Conservation (phyloP, 2,113 vertebrate genomes). For the Cheilinus undulatus region DNA sequence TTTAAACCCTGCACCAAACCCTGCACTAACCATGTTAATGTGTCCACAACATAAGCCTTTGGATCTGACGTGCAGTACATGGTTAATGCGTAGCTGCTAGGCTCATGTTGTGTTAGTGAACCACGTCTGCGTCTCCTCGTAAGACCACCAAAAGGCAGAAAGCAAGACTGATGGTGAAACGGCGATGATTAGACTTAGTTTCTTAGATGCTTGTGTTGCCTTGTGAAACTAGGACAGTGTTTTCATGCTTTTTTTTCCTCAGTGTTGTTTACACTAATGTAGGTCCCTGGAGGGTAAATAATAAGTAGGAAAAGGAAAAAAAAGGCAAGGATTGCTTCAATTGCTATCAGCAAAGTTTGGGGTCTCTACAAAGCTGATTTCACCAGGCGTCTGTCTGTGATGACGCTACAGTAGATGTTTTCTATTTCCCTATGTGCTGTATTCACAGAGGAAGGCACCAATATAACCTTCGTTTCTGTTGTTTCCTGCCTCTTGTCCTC, state of each 20-base stretch:
- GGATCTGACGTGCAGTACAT: constrained; percentile 46
- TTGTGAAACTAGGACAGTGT: constrained; percentile 85
- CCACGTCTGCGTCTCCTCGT: constrained; percentile 42
- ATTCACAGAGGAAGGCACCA: constrained; percentile 24
- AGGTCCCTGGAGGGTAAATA: constrained; percentile 86
- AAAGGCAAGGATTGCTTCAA: constrained; percentile 88
- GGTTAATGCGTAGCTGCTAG: constrained; percentile 60
- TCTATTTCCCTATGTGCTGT: constrained; percentile 25
- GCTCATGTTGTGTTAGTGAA: constrained; percentile 47
- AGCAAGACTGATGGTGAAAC: constrained; percentile 51
- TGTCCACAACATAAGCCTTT: constrained; percentile 56
- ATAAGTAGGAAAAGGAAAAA: constrained; percentile 69
- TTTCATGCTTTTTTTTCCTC: constrained; percentile 81
- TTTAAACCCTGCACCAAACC: constrained; percentile 16
- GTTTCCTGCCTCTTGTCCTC: constrained; percentile 2
- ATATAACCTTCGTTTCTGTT: constrained; percentile 16
- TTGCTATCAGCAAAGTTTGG: constrained; percentile 87
- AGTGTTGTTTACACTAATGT: constrained; percentile 89
- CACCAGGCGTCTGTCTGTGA: constrained; percentile 86
- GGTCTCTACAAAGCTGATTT: constrained; percentile 87
- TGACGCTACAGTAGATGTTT: constrained; percentile 76
- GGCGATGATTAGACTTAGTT: constrained; percentile 62
- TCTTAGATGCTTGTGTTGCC: constrained; percentile 72
- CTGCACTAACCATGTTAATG: constrained; percentile 47
- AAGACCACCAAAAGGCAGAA: constrained; percentile 48